Evolutionary conservation across 37 sponge, comb jelly and placozoan genomes (phyloP), one percentile per base, ranked within the genome.

Genomic region (Amphimedon queenslandica): DNA sequence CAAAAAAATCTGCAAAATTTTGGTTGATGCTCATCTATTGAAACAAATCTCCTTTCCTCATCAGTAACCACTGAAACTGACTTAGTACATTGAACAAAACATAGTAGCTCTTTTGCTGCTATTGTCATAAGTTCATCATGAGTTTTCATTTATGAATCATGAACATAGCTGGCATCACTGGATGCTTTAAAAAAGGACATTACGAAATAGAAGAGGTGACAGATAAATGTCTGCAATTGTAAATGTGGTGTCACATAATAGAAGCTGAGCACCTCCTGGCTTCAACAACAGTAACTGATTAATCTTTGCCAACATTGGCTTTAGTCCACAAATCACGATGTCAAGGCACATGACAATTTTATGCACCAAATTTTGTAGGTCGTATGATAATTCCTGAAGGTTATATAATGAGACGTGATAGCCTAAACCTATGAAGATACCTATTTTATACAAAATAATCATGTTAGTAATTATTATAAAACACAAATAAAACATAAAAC

Each of bases 361-460:
- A 42, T 68, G 58, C 16, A 82, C 71, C 37, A 82, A 82, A 25
- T 69, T 53, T 1, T 70, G 71, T 33, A 61, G 16, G 42, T 83
- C 84, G 55, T 74, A 77, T 21, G 84, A 70, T 34, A 83, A 57
- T 40, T 83, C 77, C 40, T 83, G 84, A 27, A 83, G 53, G 66
- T 83, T 76, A 71, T 76, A 83, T 24, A 83, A 58, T 37, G 70
- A 33, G 61, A 76, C 84, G 74, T 42, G 84, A 73, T 11, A 76
- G 8, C 29, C 77, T 37, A 37, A 57, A 33, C 67, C 61, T 24
- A 32, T 76, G 55, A 6, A n/a, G 42, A n/a, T 21, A 3, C 32
- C 11, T 67, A 61, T 75, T 39, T 41, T 69, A n/a, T n/a, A n/a
- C n/a, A n/a, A n/a, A n/a, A n/a, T n/a, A n/a, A n/a, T n/a, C n/a